These are phyloP conservation scores for Serrognathus titanus DNA, from an alignment of 2,888 invertebrate species.

Conservation along the genomic window DNA sequence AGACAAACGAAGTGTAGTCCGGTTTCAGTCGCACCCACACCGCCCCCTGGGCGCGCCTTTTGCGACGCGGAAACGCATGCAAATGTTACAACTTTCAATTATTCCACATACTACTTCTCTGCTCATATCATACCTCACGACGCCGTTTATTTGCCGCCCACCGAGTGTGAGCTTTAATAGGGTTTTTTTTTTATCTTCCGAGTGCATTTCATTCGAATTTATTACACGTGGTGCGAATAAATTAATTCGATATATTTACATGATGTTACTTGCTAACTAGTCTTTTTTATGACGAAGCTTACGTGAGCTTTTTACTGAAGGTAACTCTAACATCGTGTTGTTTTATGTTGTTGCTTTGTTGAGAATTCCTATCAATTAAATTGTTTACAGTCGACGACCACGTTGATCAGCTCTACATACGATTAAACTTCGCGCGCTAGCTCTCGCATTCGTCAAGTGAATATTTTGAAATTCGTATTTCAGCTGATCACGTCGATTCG, in stretches of 20 bases:
- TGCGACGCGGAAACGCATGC: slow-evolving; percentile 28
- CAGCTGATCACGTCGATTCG: no score
- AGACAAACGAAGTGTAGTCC: slow-evolving; percentile 12
- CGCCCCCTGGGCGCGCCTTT: slow-evolving; percentile 23
- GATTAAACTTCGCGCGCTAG: no score
- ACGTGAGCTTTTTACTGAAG: no score
- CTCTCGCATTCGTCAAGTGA: no score
- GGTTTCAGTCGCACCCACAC: slow-evolving; percentile 25
- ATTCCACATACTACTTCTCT: slow-evolving; percentile 22
- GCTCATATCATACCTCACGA: slow-evolving; percentile 8
- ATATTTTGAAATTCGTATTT: no score
- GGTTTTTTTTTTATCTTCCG: neutral
- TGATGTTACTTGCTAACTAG: no score
- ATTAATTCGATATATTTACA: neutral
- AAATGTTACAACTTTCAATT: slow-evolving; percentile 27
- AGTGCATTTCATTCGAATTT: neutral
- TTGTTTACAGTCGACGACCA: no score
- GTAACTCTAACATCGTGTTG: no score
- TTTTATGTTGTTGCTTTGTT: no score
- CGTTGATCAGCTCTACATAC: no score
- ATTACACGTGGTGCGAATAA: neutral
- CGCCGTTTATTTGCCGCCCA: slow-evolving; percentile 1
- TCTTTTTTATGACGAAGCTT: no score
- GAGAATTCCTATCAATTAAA: no score
- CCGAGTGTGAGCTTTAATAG: neutral